phyloP scores from a whole-genome alignment of 1,140 invertebrate genomes.

The Idris sp. region DNA sequence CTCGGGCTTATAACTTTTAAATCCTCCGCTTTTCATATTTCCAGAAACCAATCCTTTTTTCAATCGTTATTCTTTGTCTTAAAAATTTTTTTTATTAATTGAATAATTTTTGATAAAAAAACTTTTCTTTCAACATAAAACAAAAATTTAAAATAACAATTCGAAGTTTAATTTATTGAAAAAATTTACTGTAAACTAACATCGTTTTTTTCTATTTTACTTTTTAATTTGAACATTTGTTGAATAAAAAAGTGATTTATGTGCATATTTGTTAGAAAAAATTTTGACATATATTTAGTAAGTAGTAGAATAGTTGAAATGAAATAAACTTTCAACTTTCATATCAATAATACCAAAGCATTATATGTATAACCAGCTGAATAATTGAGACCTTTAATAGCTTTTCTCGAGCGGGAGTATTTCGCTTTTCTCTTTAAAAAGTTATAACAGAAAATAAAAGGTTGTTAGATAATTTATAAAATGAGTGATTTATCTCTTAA shows the following conservation, averaged over 20 bases:
- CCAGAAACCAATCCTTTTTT: too few species aligned
- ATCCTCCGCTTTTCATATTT: not conserved
- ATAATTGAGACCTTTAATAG: constrained; percentile 37
- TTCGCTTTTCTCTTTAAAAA: constrained; percentile 18
- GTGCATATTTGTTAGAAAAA: too few species aligned
- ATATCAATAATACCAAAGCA: constrained; percentile 12
- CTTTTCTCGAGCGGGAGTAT: constrained; percentile 12
- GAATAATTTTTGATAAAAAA: too few species aligned
- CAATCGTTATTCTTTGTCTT: too few species aligned
- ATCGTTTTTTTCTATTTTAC: too few species aligned
- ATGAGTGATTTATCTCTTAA: constrained; percentile 40
- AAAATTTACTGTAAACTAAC: too few species aligned
- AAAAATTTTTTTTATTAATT: constrained; percentile 8
- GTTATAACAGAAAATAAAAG: constrained; percentile 19
- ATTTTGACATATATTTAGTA: too few species aligned
- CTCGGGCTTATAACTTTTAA: constrained; percentile 12
- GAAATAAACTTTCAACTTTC: constrained; percentile 13
- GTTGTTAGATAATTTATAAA: not conserved
- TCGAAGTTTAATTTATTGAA: too few species aligned
- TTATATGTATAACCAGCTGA: constrained; percentile 20
- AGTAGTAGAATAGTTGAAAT: constrained; percentile 1
- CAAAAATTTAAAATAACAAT: too few species aligned
- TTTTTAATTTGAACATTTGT: too few species aligned
- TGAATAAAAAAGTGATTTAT: too few species aligned
- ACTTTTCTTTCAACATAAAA: too few species aligned